Percentiles rank a stretch among this genome's conserved stretches.
Evolutionary conservation across 2,888 invertebrate genomes (phyloP).

Genomic region (Scaptomyza reducta): DNA sequence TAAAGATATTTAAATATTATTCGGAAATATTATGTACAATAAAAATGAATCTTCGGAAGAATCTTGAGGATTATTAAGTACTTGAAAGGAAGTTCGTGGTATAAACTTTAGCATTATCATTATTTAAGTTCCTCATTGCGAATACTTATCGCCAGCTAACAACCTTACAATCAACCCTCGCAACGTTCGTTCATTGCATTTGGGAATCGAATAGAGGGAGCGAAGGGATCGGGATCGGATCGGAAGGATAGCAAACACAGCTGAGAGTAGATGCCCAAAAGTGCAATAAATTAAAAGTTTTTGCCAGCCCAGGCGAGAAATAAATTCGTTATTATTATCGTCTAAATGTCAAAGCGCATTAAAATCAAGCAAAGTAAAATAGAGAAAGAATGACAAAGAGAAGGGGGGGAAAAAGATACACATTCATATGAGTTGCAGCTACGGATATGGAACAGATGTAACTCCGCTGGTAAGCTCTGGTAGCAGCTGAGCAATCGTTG

Average conservation of each 20-base stretch:
- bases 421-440: background rate
- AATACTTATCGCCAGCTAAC: too few relatives aligned
- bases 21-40: too few relatives aligned
- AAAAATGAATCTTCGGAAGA: too few relatives aligned
- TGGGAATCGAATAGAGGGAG: constrained; percentile 27
- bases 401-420: background rate
- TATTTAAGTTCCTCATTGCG: too few relatives aligned
- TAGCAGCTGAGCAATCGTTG: constrained; percentile 72
- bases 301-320: constrained; percentile 53
- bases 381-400: background rate
- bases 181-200: constrained; percentile 24
- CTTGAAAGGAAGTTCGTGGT: too few relatives aligned
- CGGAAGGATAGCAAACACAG: constrained; percentile 50
- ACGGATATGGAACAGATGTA: constrained; percentile 49
- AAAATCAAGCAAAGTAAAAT: constrained; percentile 37
- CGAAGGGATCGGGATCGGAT: too few relatives aligned
- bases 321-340: constrained; percentile 75
- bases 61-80: too few relatives aligned
- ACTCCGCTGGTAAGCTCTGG: constrained; percentile 17
- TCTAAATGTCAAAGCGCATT: constrained; percentile 76
- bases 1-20: too few relatives aligned
- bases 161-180: constrained; percentile 20
- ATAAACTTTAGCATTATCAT: too few relatives aligned
- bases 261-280: constrained; percentile 55
- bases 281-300: constrained; percentile 69